phyloP scores from a whole-genome alignment of 2,888 invertebrate genomes.

The Phalera bucephala region DNA sequence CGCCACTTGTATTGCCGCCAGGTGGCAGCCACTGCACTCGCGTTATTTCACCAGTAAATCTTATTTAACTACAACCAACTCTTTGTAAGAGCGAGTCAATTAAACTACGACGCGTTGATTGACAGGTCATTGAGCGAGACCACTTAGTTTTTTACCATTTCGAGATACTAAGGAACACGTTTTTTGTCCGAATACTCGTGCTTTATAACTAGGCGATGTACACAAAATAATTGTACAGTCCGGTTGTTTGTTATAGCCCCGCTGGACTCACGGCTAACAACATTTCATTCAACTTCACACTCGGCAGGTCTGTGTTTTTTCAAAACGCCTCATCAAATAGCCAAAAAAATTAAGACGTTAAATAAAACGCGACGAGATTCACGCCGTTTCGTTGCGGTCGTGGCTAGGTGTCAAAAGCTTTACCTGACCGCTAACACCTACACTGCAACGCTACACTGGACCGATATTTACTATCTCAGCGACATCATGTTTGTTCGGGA shows the following conservation, averaged over 20 bases:
- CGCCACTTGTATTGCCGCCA: constrained; percentile 49
- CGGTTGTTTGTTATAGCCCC: constrained; percentile 12
- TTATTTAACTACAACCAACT: constrained; percentile 29
- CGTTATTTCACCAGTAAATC: constrained; percentile 45
- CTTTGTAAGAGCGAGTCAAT: constrained; percentile 40
- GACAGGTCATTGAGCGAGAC: constrained; percentile 44
- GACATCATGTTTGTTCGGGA: constrained; percentile 71
- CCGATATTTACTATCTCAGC: constrained; percentile 67
- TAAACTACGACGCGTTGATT: constrained; percentile 41
- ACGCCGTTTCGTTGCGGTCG: constrained; percentile 59
- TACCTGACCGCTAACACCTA: constrained; percentile 77
- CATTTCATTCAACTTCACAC: constrained; percentile 51
- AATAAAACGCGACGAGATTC: constrained; percentile 73
- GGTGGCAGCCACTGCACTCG: constrained; percentile 41
- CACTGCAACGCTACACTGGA: constrained; percentile 51
- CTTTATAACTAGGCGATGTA: constrained; percentile 18
- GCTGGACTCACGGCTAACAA: constrained; percentile 26
- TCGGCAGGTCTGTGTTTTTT: constrained; percentile 40
- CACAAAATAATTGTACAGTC: constrained; percentile 20
- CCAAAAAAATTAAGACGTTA: constrained; percentile 62
- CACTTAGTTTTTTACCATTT: constrained; percentile 23
- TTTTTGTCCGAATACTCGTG: constrained; percentile 23
- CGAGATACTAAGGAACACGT: constrained; percentile 12
- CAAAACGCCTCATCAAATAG: constrained; percentile 52
- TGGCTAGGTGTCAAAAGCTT: constrained; percentile 81